Evolutionary conservation across 92 coral and sea anemone species (phyloP).

Genomic region (Siderastrea siderea): DNA sequence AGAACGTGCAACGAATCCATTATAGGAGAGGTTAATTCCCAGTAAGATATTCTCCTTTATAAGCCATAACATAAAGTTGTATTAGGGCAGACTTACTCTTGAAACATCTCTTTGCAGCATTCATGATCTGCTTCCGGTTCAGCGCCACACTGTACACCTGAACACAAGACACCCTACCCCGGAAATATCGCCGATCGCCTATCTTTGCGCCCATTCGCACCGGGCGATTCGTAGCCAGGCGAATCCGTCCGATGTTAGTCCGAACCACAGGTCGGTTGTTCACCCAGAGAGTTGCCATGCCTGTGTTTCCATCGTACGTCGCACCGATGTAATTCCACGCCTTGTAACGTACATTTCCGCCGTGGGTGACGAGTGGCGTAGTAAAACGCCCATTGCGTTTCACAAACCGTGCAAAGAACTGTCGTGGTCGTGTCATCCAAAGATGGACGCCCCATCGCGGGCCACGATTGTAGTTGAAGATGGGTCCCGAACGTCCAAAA

Average conservation of each 20-base stretch:
- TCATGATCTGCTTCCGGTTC: constrained; percentile 55
- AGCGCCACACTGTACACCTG: constrained; percentile 80
- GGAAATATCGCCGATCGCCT: constrained; percentile 79
- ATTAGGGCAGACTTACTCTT: constrained; percentile 20
- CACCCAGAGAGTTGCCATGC: constrained; percentile 76
- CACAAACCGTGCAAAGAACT: constrained; percentile 73
- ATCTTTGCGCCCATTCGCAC: constrained; percentile 78
- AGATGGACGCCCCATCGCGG: constrained; percentile 85
- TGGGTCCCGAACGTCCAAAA: constrained; percentile 78
- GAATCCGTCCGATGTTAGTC: constrained; percentile 69
- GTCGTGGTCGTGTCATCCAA: constrained; percentile 76
- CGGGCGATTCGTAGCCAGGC: constrained; percentile 71
- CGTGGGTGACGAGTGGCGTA: constrained; percentile 66
- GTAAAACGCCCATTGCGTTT: constrained; percentile 60
- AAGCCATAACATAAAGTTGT: neutral
- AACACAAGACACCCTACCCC: constrained; percentile 79
- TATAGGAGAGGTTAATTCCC: no score
- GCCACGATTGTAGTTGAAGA: constrained; percentile 78
- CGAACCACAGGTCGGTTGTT: constrained; percentile 72
- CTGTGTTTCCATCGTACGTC: constrained; percentile 74
- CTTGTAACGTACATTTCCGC: constrained; percentile 48
- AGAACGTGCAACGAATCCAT: no score
- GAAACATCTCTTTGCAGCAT: constrained; percentile 68
- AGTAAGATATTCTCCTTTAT: neutral
- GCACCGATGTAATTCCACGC: constrained; percentile 80